These are phyloP conservation scores for Battus philenor DNA, from an alignment of 1,140 invertebrate species.

Conservation along the genomic window DNA sequence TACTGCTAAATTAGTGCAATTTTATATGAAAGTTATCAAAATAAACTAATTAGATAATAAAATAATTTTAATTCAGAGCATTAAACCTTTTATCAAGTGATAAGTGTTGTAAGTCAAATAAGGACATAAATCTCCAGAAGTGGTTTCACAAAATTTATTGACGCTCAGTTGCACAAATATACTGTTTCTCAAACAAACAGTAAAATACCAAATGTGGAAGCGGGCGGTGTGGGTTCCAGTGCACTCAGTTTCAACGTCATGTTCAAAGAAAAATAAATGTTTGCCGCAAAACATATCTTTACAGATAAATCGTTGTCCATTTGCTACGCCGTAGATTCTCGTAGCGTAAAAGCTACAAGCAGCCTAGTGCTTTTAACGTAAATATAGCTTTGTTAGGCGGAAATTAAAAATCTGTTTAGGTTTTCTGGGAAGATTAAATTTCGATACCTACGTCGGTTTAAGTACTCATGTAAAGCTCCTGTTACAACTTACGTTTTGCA, in stretches of 20 bases:
- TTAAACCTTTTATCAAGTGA: no score
- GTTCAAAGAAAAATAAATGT: slow-evolving; percentile 11
- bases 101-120: no score
- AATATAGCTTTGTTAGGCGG: background rate
- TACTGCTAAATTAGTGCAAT: no score
- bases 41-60: no score
- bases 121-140: no score
- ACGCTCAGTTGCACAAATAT: no score
- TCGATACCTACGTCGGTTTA: no score
- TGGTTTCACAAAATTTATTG: no score
- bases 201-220: no score
- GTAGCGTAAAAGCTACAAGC: background rate
- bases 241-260: slow-evolving; percentile 5
- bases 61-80: no score
- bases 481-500: background rate
- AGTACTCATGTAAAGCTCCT: background rate
- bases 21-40: no score
- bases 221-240: slow-evolving; percentile 4
- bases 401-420: slow-evolving; percentile 12
- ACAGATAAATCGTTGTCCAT: slow-evolving; percentile 13
- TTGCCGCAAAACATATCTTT: slow-evolving; percentile 9
- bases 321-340: slow-evolving; percentile 15
- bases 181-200: no score
- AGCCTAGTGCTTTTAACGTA: background rate
- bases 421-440: slow-evolving; percentile 3